phyloP scores from a whole-genome alignment of 1,140 invertebrate species.

The Leptoteleia sp. region DNA sequence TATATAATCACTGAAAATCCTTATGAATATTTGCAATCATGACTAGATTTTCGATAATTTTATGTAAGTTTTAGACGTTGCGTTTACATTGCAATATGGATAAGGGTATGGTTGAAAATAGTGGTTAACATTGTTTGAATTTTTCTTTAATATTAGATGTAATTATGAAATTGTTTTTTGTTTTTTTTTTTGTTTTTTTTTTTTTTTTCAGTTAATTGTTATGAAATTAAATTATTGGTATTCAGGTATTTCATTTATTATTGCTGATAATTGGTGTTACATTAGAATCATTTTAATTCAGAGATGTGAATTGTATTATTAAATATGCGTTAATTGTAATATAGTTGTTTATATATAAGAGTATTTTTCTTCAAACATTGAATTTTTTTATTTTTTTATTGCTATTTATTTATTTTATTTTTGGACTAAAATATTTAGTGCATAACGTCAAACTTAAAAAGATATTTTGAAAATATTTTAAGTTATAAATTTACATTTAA shows the following conservation, averaged over 20 bases:
- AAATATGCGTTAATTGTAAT: too few relatives aligned
- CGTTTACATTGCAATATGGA: constrained; percentile 58
- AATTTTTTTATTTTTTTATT: too few relatives aligned
- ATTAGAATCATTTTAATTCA: constrained; percentile 5
- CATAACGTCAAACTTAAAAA: too few relatives aligned
- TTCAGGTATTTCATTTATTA: background rate
- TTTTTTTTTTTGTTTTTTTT: background rate
- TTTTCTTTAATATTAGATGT: constrained; percentile 24
- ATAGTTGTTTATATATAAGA: too few relatives aligned
- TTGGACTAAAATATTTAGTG: too few relatives aligned
- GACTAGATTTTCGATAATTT: constrained; percentile 16
- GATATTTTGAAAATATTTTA: too few relatives aligned
- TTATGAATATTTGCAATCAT: constrained; percentile 6
- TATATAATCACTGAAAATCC: constrained; percentile 2
- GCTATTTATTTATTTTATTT: too few relatives aligned
- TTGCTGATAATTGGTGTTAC: constrained; percentile 1
- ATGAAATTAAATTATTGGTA: constrained; percentile 2
- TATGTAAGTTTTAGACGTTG: constrained; percentile 32
- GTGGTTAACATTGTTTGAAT: constrained; percentile 30
- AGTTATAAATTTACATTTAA: too few relatives aligned
- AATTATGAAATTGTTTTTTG: constrained; percentile 1
- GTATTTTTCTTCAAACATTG: too few relatives aligned
- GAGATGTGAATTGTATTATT: constrained; percentile 21
- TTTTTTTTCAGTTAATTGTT: too few relatives aligned
- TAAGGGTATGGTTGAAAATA: constrained; percentile 58